Evolutionary conservation across 2,797 vertebrate genomes (phyloP).

Genomic region (Oceanodroma leucorhoa): DNA sequence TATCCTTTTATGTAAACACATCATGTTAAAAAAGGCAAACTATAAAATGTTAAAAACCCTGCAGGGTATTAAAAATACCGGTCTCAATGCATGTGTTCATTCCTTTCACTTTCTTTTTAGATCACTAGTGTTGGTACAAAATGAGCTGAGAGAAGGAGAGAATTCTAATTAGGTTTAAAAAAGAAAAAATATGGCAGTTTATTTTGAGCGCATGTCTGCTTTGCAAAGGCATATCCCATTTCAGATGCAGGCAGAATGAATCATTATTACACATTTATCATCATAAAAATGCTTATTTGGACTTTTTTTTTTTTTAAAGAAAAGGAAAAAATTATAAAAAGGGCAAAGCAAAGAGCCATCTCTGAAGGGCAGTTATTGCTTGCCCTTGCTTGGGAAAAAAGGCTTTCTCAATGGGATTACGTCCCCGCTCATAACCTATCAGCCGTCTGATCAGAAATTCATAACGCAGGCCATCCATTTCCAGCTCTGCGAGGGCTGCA

Average conservation of each 20-base stretch:
- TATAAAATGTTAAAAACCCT: constrained; percentile 25
- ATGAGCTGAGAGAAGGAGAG: constrained; percentile 52
- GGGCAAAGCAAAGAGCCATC: constrained; percentile 67
- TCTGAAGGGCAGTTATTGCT: constrained; percentile 76
- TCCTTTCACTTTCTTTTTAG: constrained; percentile 63
- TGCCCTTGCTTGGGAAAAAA: constrained; percentile 74
- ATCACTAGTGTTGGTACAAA: constrained; percentile 48
- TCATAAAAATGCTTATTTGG: constrained; percentile 72
- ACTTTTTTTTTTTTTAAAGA: constrained; percentile 31
- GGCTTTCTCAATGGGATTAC: constrained; percentile 78
- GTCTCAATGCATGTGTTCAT: constrained; percentile 12
- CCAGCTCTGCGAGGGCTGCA: constrained; percentile 73
- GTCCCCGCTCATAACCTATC: constrained; percentile 78
- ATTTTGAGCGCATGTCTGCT: constrained; percentile 58
- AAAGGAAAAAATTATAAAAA: constrained; percentile 53
- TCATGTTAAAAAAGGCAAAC: constrained; percentile 27
- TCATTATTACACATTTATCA: constrained; percentile 68
- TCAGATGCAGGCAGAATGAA: constrained; percentile 43
- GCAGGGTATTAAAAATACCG: constrained; percentile 29
- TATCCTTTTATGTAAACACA: constrained; percentile 49
- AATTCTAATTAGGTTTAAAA: constrained; percentile 69
- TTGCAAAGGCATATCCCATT: constrained; percentile 50
- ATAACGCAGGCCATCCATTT: constrained; percentile 79
- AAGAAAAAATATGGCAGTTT: constrained; percentile 58
- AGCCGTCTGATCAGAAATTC: constrained; percentile 83